Evolutionary conservation across 2,797 vertebrate species (phyloP).

Genomic region (Rhadinocentrus ornatus): DNA sequence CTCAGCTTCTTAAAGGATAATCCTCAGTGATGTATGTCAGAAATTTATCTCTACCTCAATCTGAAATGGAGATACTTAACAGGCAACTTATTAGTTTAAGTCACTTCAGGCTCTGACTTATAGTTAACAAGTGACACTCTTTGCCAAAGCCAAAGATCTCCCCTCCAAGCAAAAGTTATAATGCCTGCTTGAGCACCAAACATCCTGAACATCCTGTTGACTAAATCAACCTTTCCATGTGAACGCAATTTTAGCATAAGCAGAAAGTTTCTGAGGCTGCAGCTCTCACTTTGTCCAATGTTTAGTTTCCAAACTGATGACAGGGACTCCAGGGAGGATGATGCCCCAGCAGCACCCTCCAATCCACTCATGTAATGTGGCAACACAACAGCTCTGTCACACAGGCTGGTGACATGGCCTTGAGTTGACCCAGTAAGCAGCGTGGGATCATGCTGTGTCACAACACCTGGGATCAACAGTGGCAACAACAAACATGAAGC

Average conservation of each 20-base stretch:
- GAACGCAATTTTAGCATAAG: conserved; percentile 40
- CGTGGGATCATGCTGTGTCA: conserved; percentile 69
- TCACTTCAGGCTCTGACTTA: conserved; percentile 77
- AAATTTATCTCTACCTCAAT: conserved; percentile 62
- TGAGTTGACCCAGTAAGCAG: conserved; percentile 59
- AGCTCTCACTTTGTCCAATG: conserved; percentile 29
- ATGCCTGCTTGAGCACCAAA: conserved; percentile 74
- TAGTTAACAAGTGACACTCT: conserved; percentile 82
- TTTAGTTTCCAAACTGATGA: conserved; percentile 54
- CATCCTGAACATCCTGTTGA: conserved; percentile 71
- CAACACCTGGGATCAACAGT: conserved; percentile 45
- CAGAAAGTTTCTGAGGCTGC: conserved; percentile 51
- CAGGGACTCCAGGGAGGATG: conserved; percentile 38
- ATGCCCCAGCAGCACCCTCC: conserved; percentile 44
- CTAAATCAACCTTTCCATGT: conserved; percentile 42
- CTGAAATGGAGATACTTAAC: conserved; percentile 73
- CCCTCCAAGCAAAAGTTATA: conserved; percentile 67
- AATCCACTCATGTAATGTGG: conserved; percentile 64
- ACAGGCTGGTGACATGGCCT: conserved; percentile 66
- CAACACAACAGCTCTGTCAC: conserved; percentile 69
- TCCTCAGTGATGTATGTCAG: conserved; percentile 69
- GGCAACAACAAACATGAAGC: conserved; percentile 53
- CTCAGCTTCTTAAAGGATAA: conserved; percentile 70
- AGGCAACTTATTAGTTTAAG: conserved; percentile 81
- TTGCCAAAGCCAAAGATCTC: conserved; percentile 72